Conservation (phyloP, 2,888 invertebrate species). For the Lithophane ornitopus region DNA sequence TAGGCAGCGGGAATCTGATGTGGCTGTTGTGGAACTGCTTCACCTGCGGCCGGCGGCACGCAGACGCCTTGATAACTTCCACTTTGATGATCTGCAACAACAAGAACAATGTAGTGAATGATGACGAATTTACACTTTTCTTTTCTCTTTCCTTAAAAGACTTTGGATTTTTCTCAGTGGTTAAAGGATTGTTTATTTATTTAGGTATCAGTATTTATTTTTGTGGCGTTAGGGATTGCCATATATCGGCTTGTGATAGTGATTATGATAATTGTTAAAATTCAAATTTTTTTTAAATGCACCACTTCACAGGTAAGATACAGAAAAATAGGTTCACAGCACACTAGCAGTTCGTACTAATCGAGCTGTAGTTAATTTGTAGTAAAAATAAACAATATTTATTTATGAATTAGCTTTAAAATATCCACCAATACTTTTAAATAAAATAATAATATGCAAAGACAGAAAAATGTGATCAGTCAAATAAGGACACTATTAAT, state of each 20-base stretch:
- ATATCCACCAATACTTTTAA: neutral
- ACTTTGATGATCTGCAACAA: constrained; percentile 97
- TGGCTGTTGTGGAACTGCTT: constrained; percentile 99
- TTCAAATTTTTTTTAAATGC: too few species aligned
- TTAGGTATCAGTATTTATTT: neutral
- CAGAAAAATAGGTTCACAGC: too few species aligned
- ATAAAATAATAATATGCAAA: neutral
- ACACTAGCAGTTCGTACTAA: neutral
- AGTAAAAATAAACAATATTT: neutral
- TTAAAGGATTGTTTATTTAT: neutral
- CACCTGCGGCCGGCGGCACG: constrained; percentile 98
- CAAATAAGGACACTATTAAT: neutral
- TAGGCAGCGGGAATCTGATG: constrained; percentile 99
- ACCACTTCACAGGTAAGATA: neutral
- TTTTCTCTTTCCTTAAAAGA: neutral
- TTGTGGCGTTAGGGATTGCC: neutral
- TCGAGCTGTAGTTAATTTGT: neutral
- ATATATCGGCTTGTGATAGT: neutral
- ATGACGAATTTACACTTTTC: neutral
- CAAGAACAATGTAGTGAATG: constrained; percentile 19
- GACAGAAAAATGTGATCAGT: neutral
- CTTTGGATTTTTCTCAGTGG: neutral
- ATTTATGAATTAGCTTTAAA: neutral
- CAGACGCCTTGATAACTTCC: constrained; percentile 96
- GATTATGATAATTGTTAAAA: neutral